Percentiles rank a stretch among this genome's conserved stretches.
phyloP scores from a whole-genome alignment of 2,113 vertebrate genomes.

The Thunnus thynnus region DNA sequence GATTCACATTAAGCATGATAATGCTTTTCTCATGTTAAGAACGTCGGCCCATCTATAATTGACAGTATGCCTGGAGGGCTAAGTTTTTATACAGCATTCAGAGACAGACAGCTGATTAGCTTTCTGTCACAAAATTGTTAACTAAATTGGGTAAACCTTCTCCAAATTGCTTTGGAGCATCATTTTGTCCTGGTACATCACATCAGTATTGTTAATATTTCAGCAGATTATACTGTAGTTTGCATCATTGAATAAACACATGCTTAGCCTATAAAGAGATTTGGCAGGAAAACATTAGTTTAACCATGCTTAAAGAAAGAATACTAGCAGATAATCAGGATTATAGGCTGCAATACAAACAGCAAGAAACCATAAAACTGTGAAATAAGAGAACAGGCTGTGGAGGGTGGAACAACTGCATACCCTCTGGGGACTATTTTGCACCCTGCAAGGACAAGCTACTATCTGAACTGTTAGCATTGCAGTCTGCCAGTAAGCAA shows the following conservation, averaged over 20 bases:
- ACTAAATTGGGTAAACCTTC: conserved; percentile 19
- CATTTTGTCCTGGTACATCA: neutral
- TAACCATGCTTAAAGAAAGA: conserved; percentile 7
- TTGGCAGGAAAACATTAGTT: neutral
- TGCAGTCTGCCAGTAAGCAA: conserved; percentile 60
- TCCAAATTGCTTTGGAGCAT: neutral
- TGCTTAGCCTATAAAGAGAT: neutral
- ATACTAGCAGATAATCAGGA: conserved; percentile 2
- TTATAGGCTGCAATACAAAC: conserved; percentile 37
- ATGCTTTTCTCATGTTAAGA: conserved; percentile 66
- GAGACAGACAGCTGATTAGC: conserved; percentile 33
- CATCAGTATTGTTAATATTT: conserved; percentile 23
- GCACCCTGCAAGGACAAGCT: conserved; percentile 51
- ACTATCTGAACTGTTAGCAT: conserved; percentile 57
- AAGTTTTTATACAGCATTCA: conserved; percentile 37
- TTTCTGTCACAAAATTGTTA: conserved; percentile 15
- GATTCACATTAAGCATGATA: conserved; percentile 65
- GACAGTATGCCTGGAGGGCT: conserved; percentile 42
- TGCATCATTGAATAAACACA: conserved; percentile 12
- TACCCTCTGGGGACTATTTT: conserved; percentile 54
- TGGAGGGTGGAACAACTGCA: conserved; percentile 17
- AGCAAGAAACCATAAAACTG: conserved; percentile 32
- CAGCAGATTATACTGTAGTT: conserved; percentile 5
- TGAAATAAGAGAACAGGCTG: conserved; percentile 43
- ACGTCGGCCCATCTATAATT: conserved; percentile 60